These are phyloP conservation scores for Xerus inauris DNA, from an alignment of 2,113 vertebrate species.

Conservation along the genomic window DNA sequence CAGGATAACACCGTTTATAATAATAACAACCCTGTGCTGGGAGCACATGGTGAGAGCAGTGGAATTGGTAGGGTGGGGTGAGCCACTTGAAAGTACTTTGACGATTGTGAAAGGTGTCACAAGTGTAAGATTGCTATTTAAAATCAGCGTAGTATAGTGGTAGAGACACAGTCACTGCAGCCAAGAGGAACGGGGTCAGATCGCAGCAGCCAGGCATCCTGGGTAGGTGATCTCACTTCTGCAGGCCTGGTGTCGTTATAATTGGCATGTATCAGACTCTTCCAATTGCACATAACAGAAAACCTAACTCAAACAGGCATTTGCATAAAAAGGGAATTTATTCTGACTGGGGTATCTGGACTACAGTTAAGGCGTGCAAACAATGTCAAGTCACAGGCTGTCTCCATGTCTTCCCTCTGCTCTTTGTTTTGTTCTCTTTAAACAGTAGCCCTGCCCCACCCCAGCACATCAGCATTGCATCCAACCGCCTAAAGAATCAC, in stretches of 20 bases:
- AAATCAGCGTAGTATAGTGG: neutral
- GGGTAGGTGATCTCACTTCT: conserved; percentile 5
- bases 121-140: neutral
- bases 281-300: neutral
- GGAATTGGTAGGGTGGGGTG: neutral
- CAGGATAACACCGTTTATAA: neutral
- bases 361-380: neutral
- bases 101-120: neutral
- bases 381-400: neutral
- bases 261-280: neutral
- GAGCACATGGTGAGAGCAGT: neutral
- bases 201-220: neutral
- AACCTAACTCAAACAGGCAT: neutral
- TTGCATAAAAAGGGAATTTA: conserved; percentile 26
- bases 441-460: neutral
- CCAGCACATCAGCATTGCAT: neutral
- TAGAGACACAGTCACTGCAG: neutral
- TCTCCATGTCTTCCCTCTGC: neutral
- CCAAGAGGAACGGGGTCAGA: conserved; percentile 13
- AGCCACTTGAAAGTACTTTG: neutral
- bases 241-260: neutral
- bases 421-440: neutral
- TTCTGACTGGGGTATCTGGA: neutral
- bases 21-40: neutral
- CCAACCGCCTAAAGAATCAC: neutral